Percentiles rank a stretch among this genome's conserved stretches.
These are phyloP conservation scores for Epinotia nisella DNA, from an alignment of 2,888 invertebrate species.

Conservation along the genomic window DNA sequence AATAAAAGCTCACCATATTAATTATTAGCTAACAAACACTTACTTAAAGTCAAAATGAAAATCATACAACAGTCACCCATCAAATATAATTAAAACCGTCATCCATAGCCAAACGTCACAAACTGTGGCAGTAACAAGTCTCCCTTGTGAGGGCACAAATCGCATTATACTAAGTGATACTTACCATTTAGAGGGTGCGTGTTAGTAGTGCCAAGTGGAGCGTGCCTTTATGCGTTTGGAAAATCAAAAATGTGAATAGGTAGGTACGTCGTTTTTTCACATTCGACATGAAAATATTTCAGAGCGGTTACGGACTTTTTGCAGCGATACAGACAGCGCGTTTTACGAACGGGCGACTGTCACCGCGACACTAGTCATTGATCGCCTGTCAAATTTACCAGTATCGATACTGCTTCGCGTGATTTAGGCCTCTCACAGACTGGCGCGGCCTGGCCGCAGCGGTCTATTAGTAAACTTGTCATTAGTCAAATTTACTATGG, in stretches of 20 bases:
- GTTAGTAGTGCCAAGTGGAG: constrained; percentile 43
- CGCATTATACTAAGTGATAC: constrained; percentile 79
- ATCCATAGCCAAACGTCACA: constrained; percentile 47
- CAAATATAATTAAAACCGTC: constrained; percentile 41
- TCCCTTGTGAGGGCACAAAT: constrained; percentile 54
- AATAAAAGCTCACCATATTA: background rate
- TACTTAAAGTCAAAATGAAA: constrained; percentile 9
- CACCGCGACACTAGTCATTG: too few relatives aligned
- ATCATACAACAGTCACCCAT: constrained; percentile 16
- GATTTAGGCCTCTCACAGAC: too few relatives aligned
- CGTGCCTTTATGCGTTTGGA: constrained; percentile 46
- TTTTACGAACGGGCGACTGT: too few relatives aligned
- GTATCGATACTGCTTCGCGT: too few relatives aligned
- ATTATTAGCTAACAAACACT: background rate
- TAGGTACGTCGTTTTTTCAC: background rate
- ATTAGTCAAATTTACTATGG: too few relatives aligned
- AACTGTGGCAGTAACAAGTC: constrained; percentile 37
- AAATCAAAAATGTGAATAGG: constrained; percentile 20
- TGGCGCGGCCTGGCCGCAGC: too few relatives aligned
- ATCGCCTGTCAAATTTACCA: too few relatives aligned
- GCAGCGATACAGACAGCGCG: too few relatives aligned
- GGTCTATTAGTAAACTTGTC: too few relatives aligned
- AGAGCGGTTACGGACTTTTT: background rate
- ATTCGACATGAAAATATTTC: background rate
- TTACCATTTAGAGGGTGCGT: constrained; percentile 64